Evolutionary conservation across 2,888 invertebrate species (phyloP).

Genomic region (Epistrophella euchroma): DNA sequence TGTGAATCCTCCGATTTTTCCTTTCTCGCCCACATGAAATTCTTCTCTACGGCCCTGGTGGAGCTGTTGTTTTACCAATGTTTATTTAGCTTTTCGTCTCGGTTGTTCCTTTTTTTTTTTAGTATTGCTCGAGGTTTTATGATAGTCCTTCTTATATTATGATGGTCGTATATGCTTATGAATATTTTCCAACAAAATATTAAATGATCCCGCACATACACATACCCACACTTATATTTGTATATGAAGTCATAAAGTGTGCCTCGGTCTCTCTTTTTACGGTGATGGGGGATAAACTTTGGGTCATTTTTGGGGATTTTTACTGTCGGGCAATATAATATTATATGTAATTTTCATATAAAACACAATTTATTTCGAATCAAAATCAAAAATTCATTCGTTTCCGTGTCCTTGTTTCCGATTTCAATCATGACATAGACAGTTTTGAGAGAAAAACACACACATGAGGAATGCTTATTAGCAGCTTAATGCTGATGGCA

Average conservation of each 20-base stretch:
- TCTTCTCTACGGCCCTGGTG: neutral
- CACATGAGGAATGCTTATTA: neutral
- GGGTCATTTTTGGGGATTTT: constrained; percentile 55
- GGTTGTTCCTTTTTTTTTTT: constrained; percentile 11
- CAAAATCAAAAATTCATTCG: constrained; percentile 62
- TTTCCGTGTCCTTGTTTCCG: constrained; percentile 49
- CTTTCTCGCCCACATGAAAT: no score
- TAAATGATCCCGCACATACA: constrained; percentile 10
- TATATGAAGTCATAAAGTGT: constrained; percentile 54
- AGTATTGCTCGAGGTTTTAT: constrained; percentile 54
- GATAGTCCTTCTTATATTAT: constrained; percentile 51
- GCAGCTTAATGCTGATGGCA: neutral
- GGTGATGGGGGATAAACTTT: constrained; percentile 20
- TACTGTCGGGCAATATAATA: constrained; percentile 54
- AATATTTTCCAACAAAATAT: constrained; percentile 59
- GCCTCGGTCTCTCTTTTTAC: neutral
- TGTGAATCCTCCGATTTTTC: no score
- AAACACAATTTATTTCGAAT: constrained; percentile 71
- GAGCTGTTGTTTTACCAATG: neutral
- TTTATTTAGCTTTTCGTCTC: constrained; percentile 34
- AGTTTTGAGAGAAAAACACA: neutral
- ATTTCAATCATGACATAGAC: constrained; percentile 40
- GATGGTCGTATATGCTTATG: constrained; percentile 49
- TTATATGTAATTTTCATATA: constrained; percentile 44
- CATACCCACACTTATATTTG: neutral